These are phyloP conservation scores for Hippocampus guttulatus DNA, from an alignment of 2,113 vertebrate species.

Conservation along the genomic window DNA sequence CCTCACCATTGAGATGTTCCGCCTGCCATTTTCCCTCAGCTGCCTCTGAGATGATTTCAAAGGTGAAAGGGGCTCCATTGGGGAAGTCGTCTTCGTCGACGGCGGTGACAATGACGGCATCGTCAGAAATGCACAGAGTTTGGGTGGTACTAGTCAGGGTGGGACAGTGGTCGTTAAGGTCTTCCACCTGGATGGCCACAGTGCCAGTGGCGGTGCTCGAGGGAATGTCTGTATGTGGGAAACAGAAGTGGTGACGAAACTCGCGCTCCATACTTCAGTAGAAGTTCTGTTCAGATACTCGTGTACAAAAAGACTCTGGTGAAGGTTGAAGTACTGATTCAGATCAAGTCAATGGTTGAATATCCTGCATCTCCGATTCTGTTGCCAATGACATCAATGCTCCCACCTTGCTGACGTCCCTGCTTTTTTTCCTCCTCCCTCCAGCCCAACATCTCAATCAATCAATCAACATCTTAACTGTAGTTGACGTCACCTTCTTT, in stretches of 20 bases:
- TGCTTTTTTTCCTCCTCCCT: too few species aligned
- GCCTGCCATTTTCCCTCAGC: conserved; percentile 76
- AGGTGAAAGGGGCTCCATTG: conserved; percentile 79
- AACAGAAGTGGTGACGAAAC: conserved; percentile 25
- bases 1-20: conserved; percentile 75
- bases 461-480: too few species aligned
- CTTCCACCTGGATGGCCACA: conserved; percentile 76
- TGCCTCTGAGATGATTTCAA: conserved; percentile 71
- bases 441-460: too few species aligned
- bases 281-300: not conserved
- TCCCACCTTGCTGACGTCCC: too few species aligned
- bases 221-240: conserved; percentile 50
- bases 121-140: conserved; percentile 69
- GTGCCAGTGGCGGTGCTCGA: conserved; percentile 85
- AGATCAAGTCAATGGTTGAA: too few species aligned
- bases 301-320: too few species aligned
- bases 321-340: too few species aligned
- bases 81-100: conserved; percentile 74
- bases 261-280: too few species aligned
- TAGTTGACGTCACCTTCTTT: too few species aligned
- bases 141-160: conserved; percentile 57
- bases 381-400: too few species aligned
- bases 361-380: too few species aligned
- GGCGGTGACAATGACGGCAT: conserved; percentile 73
- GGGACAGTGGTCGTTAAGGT: conserved; percentile 90